Evolutionary conservation across 2,888 invertebrate genomes (phyloP), one percentile per base, ranked within the genome.

Genomic region (Bembecia ichneumoniformis): DNA sequence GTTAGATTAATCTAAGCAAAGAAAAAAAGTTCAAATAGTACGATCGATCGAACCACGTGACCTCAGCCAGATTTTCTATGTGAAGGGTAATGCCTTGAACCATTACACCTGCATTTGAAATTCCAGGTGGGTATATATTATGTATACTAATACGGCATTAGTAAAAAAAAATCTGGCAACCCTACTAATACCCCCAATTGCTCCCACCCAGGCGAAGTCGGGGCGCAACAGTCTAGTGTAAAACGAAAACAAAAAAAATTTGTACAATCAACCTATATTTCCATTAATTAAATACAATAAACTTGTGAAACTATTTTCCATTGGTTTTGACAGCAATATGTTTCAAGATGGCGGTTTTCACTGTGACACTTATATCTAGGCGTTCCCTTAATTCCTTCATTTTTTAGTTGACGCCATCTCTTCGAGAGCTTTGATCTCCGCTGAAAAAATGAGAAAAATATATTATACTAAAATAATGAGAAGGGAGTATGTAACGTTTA

Each of bases 371-470:
- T 81, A 82, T 17, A 62, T 63, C 59, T 72, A 77, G 53, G 43
- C 28, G 51, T 56, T 53, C 52, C 47, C 53, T 55, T 53, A 49
- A 43, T 9, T 47, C n/a, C 47, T 54, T 71, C 72, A 82, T 53
- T 77, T 75, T 58, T 74, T 71, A 20, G 60, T 47, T 1, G 63
- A 36, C 1, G 73, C 59, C 69, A 87, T 68, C 1, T 86, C 87
- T 55, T 88, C 84, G 1, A 88, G 51, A 1, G 65, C 56, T 58
- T 86, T 84, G 16, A 83, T 50, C 71, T 89, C 89, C 9, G 75
- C 89, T 89, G 84, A 55, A 88, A 88, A 60, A 14, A 40, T 2
- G 1, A 40, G 4, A 14, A 40, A 40, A 7, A 13, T 1, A 13
- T 44, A 15, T 16, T 44, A 16, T n/a, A n/a, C n/a, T n/a, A 13